Base-by-base conservation (phyloP, 2,113 vertebrate genomes). In the Euleptes europaea region DNA sequence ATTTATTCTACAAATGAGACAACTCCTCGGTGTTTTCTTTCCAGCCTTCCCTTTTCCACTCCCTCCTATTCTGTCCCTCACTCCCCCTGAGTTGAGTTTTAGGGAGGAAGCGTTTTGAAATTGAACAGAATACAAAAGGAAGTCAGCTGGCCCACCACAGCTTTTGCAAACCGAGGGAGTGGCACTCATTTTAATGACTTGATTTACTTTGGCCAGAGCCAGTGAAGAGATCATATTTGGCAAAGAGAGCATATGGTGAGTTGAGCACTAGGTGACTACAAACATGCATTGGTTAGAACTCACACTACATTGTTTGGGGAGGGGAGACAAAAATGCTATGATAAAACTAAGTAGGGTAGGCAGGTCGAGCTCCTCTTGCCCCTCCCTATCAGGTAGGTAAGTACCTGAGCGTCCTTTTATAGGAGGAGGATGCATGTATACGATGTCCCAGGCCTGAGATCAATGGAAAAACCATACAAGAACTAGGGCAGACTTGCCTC, bases 41-140 rank as follows among this genome's bases (percentile, higher is more conserved):
- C 92, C 47, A 60, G 49, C 65, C 72, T 28, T 26, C 70, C 51
- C 49, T 84, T 70, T 35, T 86, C 85, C 44, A 67, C 44, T n/a
- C 51, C 40, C 31, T 75, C 38, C 63, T 69, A 42, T 78, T 60
- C 35, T 74, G 28, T 40, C 82, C 40, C 35, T 21, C 31, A 77
- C n/a, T 78, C 35, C 80, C 67, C 51, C 60, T 40, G 35, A 66
- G 17, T 17, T 13, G 70, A 66, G 57, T 47, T 76, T 57, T 35
- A 77, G 19, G 31, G 31, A 35, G 69, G 31, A 79, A 72, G 40
- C n/a, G 44, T 35, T 60, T 79, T 85, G n/a, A 11, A 79, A 73
- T 35, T 75, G 33, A 77, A 35, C 23, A 70, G 12, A 33, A 82
- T 49, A 5, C 28, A 57, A 77, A 38, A 33, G 70, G 40, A 40